These are phyloP conservation scores for Gari tellinella DNA, from an alignment of 2,888 invertebrate species.

Conservation along the genomic window DNA sequence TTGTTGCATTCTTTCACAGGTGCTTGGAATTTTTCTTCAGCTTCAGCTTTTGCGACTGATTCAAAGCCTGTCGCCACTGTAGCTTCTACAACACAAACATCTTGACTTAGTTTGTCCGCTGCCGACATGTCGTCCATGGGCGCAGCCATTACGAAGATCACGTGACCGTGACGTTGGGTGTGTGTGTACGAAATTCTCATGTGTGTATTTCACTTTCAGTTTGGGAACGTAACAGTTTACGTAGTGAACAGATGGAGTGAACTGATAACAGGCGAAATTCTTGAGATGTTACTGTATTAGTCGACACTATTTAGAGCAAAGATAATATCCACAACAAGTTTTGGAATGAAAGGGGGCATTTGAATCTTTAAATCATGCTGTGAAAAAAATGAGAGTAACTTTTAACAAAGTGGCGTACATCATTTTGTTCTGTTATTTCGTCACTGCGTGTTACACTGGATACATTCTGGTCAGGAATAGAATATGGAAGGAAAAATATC, in stretches of 20 bases:
- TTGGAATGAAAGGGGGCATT: too few species aligned
- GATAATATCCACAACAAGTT: too few species aligned
- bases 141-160: conserved; percentile 73
- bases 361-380: too few species aligned
- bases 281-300: not conserved
- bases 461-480: conserved; percentile 70
- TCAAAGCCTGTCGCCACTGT: conserved; percentile 85
- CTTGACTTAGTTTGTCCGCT: conserved; percentile 11
- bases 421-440: conserved; percentile 73
- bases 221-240: conserved; percentile 10
- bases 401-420: conserved; percentile 69
- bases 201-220: conserved; percentile 57
- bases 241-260: not conserved
- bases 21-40: conserved; percentile 78
- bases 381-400: conserved; percentile 58
- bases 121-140: conserved; percentile 47
- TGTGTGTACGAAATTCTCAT: conserved; percentile 10
- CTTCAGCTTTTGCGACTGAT: conserved; percentile 82
- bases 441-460: conserved; percentile 78
- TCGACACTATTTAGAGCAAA: too few species aligned
- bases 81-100: conserved; percentile 82
- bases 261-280: conserved; percentile 11
- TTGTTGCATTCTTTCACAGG: conserved; percentile 68
- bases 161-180: conserved; percentile 56
- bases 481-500: conserved; percentile 47